Conservation (phyloP, 2,888 invertebrate species). For the Lymantria dispar region DNA sequence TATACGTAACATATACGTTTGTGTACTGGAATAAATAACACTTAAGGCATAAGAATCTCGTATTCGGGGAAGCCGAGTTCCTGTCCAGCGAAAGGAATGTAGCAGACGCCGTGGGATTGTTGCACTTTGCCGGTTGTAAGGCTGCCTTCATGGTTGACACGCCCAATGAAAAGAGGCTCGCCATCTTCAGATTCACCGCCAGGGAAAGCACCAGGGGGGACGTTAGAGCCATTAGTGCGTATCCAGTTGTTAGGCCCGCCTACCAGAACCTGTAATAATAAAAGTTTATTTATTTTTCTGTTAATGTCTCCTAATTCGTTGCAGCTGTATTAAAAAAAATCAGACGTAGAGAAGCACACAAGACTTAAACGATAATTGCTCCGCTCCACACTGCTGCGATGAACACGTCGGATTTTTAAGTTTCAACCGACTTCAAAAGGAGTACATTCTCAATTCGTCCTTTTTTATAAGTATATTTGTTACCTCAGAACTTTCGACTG, state of each 20-base stretch:
- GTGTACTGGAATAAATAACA: conserved; percentile 19
- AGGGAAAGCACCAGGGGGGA: conserved; percentile 89
- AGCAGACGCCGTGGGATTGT: conserved; percentile 90
- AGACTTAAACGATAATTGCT: too few species aligned
- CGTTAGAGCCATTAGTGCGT: conserved; percentile 84
- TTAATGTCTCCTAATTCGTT: too few species aligned
- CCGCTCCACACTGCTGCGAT: too few species aligned
- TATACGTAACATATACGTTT: conserved; percentile 15
- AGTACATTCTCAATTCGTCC: too few species aligned
- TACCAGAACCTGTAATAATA: conserved; percentile 71
- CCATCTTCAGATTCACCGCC: conserved; percentile 89
- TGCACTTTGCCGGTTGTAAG: conserved; percentile 92
- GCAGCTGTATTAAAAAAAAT: too few species aligned
- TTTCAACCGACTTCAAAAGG: too few species aligned
- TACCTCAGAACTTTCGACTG: too few species aligned
- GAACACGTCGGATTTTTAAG: too few species aligned
- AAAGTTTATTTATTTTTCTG: not conserved
- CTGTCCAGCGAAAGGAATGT: conserved; percentile 91
- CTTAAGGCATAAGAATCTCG: conserved; percentile 85
- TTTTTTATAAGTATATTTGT: too few species aligned
- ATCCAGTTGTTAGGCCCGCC: conserved; percentile 87
- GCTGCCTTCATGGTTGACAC: conserved; percentile 89
- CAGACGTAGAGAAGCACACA: too few species aligned
- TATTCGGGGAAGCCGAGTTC: conserved; percentile 91
- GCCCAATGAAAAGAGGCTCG: conserved; percentile 90